phyloP scores from a whole-genome alignment of 2,888 invertebrate genomes.

The Drosophila neutralis region DNA sequence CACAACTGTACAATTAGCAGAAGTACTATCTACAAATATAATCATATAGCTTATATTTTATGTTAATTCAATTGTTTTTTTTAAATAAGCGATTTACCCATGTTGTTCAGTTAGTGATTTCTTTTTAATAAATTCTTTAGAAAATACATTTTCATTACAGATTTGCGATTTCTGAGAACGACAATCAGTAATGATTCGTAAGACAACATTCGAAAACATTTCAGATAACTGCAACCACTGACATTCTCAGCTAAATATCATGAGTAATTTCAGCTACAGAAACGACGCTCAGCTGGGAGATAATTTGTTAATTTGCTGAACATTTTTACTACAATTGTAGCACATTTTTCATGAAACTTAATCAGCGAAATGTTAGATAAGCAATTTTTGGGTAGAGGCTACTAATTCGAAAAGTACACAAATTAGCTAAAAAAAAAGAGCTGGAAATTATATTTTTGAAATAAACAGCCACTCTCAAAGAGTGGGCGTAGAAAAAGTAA shows the following conservation, averaged over 20 bases:
- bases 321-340: constrained; percentile 31
- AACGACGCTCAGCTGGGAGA: constrained; percentile 19
- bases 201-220: neutral
- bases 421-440: neutral
- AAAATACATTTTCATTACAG: neutral
- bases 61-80: neutral
- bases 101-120: neutral
- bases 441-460: neutral
- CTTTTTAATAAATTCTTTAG: no score
- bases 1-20: neutral
- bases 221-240: neutral
- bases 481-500: neutral
- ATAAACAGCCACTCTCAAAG: neutral
- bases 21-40: neutral
- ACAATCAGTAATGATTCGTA: neutral
- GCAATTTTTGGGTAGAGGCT: neutral
- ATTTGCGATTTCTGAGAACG: no score
- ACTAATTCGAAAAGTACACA: neutral
- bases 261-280: neutral
- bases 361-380: constrained; percentile 28
- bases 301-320: constrained; percentile 33
- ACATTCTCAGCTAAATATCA: neutral
- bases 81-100: no score
- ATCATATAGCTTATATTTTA: neutral
- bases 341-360: constrained; percentile 6